phyloP scores from a whole-genome alignment of 2,888 invertebrate species.

The Spisula solida region DNA sequence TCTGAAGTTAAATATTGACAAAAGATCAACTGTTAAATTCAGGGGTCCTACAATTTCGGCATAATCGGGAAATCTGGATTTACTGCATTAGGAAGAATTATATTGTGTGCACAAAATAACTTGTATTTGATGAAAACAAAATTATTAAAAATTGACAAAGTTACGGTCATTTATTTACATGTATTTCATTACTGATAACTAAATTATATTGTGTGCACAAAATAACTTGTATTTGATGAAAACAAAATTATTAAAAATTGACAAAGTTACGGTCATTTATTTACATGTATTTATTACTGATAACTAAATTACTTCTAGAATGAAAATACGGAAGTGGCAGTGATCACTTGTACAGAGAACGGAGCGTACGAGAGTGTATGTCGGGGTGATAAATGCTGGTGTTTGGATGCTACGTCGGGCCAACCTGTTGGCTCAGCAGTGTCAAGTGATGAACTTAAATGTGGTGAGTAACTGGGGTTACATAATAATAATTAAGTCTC shows the following conservation, averaged over 20 bases:
- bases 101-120: not conserved
- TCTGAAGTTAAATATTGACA: too few species aligned
- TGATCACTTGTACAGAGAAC: not conserved
- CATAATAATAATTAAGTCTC: too few species aligned
- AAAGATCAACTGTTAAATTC: too few species aligned
- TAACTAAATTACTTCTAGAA: not conserved
- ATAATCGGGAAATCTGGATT: too few species aligned
- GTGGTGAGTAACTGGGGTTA: not conserved
- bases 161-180: not conserved
- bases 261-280: too few species aligned
- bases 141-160: too few species aligned
- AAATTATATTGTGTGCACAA: not conserved
- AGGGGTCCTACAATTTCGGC: too few species aligned
- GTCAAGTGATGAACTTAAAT: not conserved
- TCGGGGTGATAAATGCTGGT: not conserved
- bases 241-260: too few species aligned
- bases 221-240: too few species aligned
- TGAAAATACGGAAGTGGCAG: not conserved
- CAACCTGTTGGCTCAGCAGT: not conserved
- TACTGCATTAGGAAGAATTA: too few species aligned
- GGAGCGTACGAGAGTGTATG: not conserved
- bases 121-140: too few species aligned
- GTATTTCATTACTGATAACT: not conserved
- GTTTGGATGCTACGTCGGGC: conserved; percentile 2
- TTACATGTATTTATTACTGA: not conserved